Evolutionary conservation across 1,140 invertebrate species (phyloP).

Genomic region (Sitobion miscanthi): DNA sequence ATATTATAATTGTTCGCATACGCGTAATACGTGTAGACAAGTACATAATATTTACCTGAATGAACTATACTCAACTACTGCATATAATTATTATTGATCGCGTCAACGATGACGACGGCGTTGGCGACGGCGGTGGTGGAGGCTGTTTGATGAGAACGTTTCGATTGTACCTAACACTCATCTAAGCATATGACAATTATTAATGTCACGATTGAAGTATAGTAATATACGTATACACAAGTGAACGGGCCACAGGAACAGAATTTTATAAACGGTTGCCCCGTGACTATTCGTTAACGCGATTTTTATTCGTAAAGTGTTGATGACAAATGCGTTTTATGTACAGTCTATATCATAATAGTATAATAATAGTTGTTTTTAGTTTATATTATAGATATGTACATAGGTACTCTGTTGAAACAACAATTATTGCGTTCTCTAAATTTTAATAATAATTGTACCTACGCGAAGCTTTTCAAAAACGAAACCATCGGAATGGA

Average conservation of each 20-base stretch:
- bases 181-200: not conserved
- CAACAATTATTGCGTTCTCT: not conserved
- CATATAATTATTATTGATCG: not conserved
- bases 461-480: not conserved
- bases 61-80: not conserved
- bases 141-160: not conserved
- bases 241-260: not conserved
- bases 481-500: not conserved
- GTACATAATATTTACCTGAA: not conserved
- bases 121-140: too few species aligned
- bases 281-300: not conserved
- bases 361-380: not conserved
- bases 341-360: not conserved
- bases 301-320: not conserved
- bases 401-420: not conserved
- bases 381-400: not conserved
- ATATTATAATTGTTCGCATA: not conserved
- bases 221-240: not conserved
- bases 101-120: too few species aligned
- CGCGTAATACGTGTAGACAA: not conserved
- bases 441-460: not conserved
- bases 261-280: not conserved
- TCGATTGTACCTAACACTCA: not conserved
- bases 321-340: not conserved
- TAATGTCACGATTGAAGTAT: not conserved